Evolutionary conservation across 2,888 invertebrate genomes (phyloP), one percentile per base, ranked within the genome.

Genomic region (Hydraecia micacea): DNA sequence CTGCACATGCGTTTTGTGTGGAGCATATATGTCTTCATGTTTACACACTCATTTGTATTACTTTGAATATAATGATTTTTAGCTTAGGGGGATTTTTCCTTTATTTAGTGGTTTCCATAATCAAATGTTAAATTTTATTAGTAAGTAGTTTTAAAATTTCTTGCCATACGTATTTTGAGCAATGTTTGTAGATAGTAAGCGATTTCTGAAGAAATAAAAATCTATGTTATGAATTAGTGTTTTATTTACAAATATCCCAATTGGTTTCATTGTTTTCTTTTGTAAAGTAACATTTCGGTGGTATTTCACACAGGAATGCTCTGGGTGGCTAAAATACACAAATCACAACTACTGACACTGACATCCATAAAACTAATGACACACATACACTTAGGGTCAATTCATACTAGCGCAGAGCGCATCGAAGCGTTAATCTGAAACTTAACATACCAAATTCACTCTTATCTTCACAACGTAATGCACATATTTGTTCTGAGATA

Each of bases 121-220:
- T 65, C 28, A 0, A 58, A 66, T 46, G 18, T 58, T 39, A 32
- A 69, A 32, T 58, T n/a, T 36, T 32, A 42, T 65, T 49, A 75
- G 32, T 58, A n/a, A 15, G 55, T 49, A 39, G 66, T 42, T 58
- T 52, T 2, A 65, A n/a, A 36, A 66, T 21, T 9, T 68, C 49
- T 83, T 83, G 83, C 71, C 68, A 72, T 72, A 58, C 36, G 28
- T 36, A 76, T 79, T 71, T 63, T 72, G 36, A 78, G 72, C 63
- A 52, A 46, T 72, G 55, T 68, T 49, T 46, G 46, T 76, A 82
- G 77, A 46, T 60, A 72, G 39, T 39, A 46, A 60, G 36, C 15
- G 15, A 46, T 65, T 58, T 58, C 11, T 46, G 52, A 46, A 46
- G 42, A 60, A 81, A 83, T 81, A 79, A 81, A 81, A 69, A 46